Base-by-base conservation (phyloP, 37 sponge, comb jelly and placozoan genomes). In the Spongilla lacustris region DNA sequence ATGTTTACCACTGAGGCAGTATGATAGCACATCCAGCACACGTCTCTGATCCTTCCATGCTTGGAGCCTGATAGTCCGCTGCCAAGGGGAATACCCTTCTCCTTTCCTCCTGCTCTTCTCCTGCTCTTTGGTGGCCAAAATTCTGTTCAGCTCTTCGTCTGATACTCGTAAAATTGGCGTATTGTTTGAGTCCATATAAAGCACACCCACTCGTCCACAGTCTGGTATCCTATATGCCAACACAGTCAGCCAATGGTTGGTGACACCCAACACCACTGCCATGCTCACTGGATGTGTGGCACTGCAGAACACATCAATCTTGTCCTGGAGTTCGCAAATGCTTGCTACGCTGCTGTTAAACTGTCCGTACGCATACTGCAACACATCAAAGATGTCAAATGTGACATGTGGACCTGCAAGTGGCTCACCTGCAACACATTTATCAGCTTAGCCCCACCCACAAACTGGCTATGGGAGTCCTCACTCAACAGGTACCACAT, bases 141-240 rank as follows among this genome's bases (percentile, higher is more conserved):
- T 35, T 26, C 25, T 68, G 14, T 35, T 35, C 9, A 91, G 73
- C 21, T 86, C 91, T 24, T 86, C 87, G 67, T 82, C 80, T 27
- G 79, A 76, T 35, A 35, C 38, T 23, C 19, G 46, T 2, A 72
- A 5, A 6, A 77, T 69, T 0, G 83, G 83, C 12, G 34, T 30
- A 73, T 91, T 91, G 71, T 82, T 72, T 14, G 91, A 91, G 72
- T 91, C 91, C 27, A 81, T 38, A 80, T 82, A 86, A 4, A 91
- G 23, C 84, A 91, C 21, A 22, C 31, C 36, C 0, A 24, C 80
- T 0, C 17, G 22, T 19, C 67, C 31, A 50, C 4, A 23, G 6
- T 27, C 24, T 81, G 38, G 34, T 36, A 72, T 25, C 24, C 77
- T 81, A 67, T 81, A 72, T 36, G 84, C 83, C 35, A 82, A 68